Base-by-base conservation (phyloP, 2,888 invertebrate species). In the Drosophila tanythrix region DNA sequence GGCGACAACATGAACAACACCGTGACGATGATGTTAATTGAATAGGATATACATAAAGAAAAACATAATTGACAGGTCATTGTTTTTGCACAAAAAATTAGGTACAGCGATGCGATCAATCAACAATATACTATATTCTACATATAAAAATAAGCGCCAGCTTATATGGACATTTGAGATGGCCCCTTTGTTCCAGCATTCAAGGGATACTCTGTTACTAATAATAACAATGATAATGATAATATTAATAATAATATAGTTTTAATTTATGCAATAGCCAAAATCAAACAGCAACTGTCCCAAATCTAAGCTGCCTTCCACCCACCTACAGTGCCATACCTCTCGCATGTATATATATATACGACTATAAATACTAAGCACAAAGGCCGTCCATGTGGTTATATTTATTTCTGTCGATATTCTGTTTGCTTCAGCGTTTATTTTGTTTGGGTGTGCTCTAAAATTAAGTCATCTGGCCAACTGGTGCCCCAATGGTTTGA, bases 351-450 rank as follows among this genome's bases (percentile, higher is more conserved):
- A n/a, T 69, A 36, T 66, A 25, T 59, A 29, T 46, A 53, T 71
- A n/a, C 36, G 76, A 81, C 76, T 80, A 62, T 56, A 56, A 40
- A 56, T 56, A 56, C n/a, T 76, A 76, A 61, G 18, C 62, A 57
- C 31, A 56, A 65, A 80, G 71, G 68, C 78, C 76, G 68, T 79
- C 81, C 81, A 71, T 80, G 81, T 79, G 72, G 81, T 80, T 76
- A 59, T 31, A 31, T 51, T 21, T 48, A 66, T 68, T 62, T 55
- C 38, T 64, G 68, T 50, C 59, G 48, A 71, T 71, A 64, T 80
- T 75, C 15, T 31, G 29, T 60, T 38, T 67, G 31, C 43, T 33
- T 43, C n/a, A 33, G 27, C 18, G 33, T 27, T 59, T 15, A 0
- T 25, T 33, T 38, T 36, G 38, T 53, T 58, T 51, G 57, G 51